Conservation (phyloP, 2,797 vertebrate species). For the Phataginus tetradactyla region DNA sequence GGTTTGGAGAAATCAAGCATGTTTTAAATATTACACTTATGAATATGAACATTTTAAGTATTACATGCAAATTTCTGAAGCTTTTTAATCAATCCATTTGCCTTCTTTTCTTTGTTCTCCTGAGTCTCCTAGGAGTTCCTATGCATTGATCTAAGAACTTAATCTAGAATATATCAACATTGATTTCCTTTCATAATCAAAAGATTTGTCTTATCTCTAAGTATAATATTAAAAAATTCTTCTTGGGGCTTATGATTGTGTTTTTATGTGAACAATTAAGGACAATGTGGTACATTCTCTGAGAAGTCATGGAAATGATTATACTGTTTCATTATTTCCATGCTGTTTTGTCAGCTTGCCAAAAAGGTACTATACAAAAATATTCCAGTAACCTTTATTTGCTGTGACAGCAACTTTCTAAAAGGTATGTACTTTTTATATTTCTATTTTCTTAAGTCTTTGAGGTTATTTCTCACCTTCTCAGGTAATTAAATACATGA, state of each 20-base stretch:
- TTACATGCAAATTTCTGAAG: background rate
- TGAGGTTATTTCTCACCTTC: background rate
- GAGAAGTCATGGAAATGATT: background rate
- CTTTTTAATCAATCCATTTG: background rate
- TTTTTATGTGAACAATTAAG: background rate
- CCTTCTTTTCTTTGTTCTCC: background rate
- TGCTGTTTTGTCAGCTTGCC: background rate
- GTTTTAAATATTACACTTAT: background rate
- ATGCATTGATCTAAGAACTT: background rate
- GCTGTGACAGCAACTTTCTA: background rate
- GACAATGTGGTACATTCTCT: background rate
- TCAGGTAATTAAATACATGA: background rate
- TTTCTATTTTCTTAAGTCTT: slow-evolving; percentile 35
- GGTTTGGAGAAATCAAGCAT: background rate
- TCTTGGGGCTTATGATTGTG: background rate
- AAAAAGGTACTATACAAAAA: background rate
- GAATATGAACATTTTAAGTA: background rate
- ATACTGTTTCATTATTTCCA: background rate
- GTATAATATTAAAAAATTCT: background rate
- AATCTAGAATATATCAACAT: background rate
- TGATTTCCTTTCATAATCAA: background rate
- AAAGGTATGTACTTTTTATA: background rate
- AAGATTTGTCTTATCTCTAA: slow-evolving; percentile 7
- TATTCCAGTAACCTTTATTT: background rate
- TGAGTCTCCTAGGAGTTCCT: background rate